Conservation (phyloP, 2,797 vertebrate genomes). For the Scomberomorus guttatus region DNA sequence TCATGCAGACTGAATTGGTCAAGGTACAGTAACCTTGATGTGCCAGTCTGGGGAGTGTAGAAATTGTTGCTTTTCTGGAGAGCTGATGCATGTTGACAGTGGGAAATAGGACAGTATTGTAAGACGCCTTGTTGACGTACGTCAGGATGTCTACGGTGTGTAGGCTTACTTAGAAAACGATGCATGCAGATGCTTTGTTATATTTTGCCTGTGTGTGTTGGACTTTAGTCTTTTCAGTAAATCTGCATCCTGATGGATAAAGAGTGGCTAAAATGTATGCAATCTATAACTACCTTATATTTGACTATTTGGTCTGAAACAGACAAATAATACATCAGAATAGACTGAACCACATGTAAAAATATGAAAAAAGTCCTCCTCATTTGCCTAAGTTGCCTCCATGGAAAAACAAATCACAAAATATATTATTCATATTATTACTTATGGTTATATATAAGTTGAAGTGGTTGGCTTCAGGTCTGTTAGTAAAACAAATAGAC, state of each 20-base stretch:
- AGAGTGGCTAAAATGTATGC: not conserved
- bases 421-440: not conserved
- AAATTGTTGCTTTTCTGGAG: too few relatives aligned
- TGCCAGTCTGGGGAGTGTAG: too few relatives aligned
- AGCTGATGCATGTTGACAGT: too few relatives aligned
- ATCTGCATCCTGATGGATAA: not conserved
- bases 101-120: too few relatives aligned
- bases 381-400: not conserved
- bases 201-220: not conserved
- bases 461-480: constrained; percentile 19
- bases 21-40: too few relatives aligned
- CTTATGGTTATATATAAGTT: not conserved
- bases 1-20: too few relatives aligned
- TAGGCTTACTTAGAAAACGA: too few relatives aligned
- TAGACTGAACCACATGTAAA: not conserved
- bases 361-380: not conserved
- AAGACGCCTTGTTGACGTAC: too few relatives aligned
- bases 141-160: too few relatives aligned
- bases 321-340: not conserved
- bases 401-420: not conserved
- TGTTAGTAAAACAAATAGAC: constrained; percentile 33
- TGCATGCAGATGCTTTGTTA: not conserved
- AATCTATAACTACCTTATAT: too few relatives aligned
- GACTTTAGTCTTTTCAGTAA: too few relatives aligned
- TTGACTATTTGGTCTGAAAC: not conserved